Evolutionary conservation across 2,113 vertebrate genomes (phyloP).

Genomic region (human): GRCh38 chr3:96184001-96184500

Average conservation of each 20-base stretch:
- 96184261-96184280: neutral
- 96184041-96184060: neutral
- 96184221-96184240: neutral
- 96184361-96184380: neutral
- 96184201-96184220: neutral
- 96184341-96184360: neutral
- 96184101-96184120: neutral
- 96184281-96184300: neutral
- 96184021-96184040: neutral
- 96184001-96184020: neutral
- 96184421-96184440: neutral
- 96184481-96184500: neutral
- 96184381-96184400: too few species aligned
- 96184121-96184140: neutral
- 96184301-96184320: neutral
- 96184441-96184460: too few species aligned
- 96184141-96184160: neutral
- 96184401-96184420: too few species aligned
- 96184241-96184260: neutral
- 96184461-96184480: neutral
- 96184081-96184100: neutral
- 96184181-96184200: neutral
- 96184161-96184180: neutral
- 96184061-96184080: neutral
- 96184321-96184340: neutral